phyloP scores from a whole-genome alignment of 2,797 vertebrate species.

The Lagodon rhomboides region DNA sequence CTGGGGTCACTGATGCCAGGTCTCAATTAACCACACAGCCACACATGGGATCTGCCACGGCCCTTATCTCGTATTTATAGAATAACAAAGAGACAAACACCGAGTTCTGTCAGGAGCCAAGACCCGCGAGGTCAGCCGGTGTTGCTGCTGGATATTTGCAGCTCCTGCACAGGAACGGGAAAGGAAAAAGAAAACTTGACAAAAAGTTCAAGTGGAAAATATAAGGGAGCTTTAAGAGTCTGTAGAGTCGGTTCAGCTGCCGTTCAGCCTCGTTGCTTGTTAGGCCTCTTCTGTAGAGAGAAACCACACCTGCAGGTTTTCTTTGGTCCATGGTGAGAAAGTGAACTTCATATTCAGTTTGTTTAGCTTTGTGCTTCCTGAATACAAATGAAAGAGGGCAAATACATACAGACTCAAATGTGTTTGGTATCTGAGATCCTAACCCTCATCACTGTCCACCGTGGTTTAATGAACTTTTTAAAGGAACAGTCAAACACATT shows the following conservation, averaged over 20 bases:
- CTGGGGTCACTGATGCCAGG: conserved; percentile 70
- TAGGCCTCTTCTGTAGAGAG: neutral
- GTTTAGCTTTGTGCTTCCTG: neutral
- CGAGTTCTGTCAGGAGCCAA: conserved; percentile 55
- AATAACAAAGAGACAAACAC: conserved; percentile 74
- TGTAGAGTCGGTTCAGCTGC: neutral
- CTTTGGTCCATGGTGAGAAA: neutral
- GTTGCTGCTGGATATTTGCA: conserved; percentile 59
- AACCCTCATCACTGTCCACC: too few relatives aligned
- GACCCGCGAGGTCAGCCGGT: conserved; percentile 66
- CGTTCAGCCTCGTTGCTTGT: conserved; percentile 7
- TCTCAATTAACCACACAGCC: conserved; percentile 81
- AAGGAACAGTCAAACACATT: neutral
- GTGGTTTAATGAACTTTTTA: neutral
- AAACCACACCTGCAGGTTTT: neutral
- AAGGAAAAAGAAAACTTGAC: conserved; percentile 32
- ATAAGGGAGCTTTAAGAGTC: neutral
- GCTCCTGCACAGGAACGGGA: conserved; percentile 36
- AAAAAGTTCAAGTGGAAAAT: conserved; percentile 43
- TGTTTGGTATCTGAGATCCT: too few relatives aligned
- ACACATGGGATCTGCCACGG: conserved; percentile 70
- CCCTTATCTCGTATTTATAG: conserved; percentile 79
- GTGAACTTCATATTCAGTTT: neutral
- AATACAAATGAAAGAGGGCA: neutral
- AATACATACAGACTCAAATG: neutral